phyloP scores from a whole-genome alignment of 2,113 vertebrate species.

The Brachypteracias leptosomus region DNA sequence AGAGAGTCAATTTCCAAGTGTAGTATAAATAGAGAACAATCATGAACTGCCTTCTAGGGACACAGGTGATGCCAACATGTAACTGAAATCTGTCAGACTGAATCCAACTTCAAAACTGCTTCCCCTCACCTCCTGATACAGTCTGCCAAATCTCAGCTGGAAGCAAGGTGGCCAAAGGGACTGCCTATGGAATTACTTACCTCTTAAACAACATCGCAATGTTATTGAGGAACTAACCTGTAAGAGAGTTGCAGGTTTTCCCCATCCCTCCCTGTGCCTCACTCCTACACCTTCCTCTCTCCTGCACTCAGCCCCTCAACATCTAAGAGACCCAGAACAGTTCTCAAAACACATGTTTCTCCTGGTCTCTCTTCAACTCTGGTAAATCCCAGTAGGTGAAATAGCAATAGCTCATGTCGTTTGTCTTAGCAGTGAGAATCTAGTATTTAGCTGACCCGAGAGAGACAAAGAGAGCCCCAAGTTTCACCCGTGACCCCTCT shows the following conservation, averaged over 20 bases:
- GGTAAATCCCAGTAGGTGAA: neutral
- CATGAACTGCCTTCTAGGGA: neutral
- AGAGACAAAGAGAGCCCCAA: neutral
- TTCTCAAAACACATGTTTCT: accelerated
- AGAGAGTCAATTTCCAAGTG: neutral
- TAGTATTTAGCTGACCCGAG: neutral
- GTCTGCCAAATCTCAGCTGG: neutral
- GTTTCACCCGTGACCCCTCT: neutral
- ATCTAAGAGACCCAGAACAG: neutral
- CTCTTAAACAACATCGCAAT: neutral
- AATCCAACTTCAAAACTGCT: neutral
- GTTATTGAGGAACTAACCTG: neutral
- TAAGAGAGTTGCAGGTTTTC: too few relatives aligned
- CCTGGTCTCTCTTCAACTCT: neutral
- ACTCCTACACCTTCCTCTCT: neutral
- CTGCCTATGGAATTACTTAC: neutral
- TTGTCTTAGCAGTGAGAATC: neutral
- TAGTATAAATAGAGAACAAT: neutral
- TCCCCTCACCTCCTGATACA: too few relatives aligned
- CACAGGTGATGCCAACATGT: accelerated
- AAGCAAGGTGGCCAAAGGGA: neutral
- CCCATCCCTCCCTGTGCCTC: neutral
- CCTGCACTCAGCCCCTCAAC: neutral
- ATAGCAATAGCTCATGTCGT: neutral
- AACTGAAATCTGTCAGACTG: neutral